These are phyloP conservation scores for Nerophis ophidion DNA, from an alignment of 2,113 vertebrate genomes.

Conservation along the genomic window DNA sequence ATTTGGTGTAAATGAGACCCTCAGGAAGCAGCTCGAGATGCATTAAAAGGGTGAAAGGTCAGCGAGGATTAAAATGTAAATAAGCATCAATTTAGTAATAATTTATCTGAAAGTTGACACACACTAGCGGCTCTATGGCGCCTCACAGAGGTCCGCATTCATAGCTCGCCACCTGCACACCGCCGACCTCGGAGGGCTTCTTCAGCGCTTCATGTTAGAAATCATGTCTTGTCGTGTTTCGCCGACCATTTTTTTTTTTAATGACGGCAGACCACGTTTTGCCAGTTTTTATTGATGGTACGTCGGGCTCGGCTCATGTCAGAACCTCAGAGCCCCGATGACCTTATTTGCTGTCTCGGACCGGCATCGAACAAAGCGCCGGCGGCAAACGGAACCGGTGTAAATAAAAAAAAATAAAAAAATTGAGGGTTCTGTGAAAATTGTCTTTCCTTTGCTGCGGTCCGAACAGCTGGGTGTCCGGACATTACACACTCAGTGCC, in stretches of 20 bases:
- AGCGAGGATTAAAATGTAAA: neutral
- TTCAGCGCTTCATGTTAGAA: conserved; percentile 35
- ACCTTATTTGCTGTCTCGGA: too few species aligned
- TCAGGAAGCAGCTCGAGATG: neutral
- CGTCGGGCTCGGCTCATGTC: too few species aligned
- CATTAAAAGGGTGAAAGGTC: neutral
- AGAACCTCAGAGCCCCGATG: too few species aligned
- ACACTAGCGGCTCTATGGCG: conserved; percentile 4
- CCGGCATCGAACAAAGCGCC: conserved; percentile 24
- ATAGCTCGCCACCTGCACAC: conserved; percentile 3
- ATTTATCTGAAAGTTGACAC: neutral
- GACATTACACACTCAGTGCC: neutral
- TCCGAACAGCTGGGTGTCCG: neutral
- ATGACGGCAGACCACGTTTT: conserved; percentile 66
- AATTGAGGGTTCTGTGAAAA: too few species aligned
- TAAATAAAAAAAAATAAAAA: too few species aligned
- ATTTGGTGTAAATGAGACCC: too few species aligned
- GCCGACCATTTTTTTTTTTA: conserved; percentile 48
- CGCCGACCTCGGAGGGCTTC: neutral
- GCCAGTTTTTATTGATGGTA: too few species aligned
- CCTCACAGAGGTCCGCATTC: conserved; percentile 3
- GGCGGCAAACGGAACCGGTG: too few species aligned
- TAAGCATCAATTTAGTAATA: neutral
- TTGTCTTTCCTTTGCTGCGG: conserved; percentile 2
- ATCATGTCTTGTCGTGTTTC: conserved; percentile 66